Evolutionary conservation across 1,140 invertebrate genomes (phyloP).

Genomic region (Metaphire vulgaris): DNA sequence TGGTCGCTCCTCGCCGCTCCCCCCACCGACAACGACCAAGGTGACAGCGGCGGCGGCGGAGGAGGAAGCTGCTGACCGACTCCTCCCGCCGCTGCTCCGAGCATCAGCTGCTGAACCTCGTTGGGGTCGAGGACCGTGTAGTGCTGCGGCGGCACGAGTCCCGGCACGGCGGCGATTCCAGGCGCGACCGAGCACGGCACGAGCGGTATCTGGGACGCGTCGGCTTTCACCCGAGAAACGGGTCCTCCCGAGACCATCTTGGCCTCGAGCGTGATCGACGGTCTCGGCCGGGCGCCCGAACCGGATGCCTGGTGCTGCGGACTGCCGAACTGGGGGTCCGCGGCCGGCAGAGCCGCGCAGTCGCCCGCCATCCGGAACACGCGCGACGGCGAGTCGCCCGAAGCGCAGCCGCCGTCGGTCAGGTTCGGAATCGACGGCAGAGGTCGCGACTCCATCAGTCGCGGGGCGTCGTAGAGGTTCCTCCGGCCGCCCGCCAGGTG

Average conservation of each 20-base stretch:
- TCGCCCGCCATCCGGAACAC: background rate
- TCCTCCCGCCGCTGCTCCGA: background rate
- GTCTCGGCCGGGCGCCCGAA: background rate
- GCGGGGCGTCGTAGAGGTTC: conserved; percentile 22
- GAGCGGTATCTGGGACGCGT: background rate
- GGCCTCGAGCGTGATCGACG: background rate
- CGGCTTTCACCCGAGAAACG: background rate
- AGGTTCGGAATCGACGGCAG: conserved; percentile 28
- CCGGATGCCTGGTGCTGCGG: background rate
- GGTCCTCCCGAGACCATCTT: background rate
- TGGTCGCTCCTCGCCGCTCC: too few species aligned
- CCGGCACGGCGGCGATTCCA: background rate
- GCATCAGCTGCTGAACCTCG: background rate
- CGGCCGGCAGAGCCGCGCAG: too few species aligned
- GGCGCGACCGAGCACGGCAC: background rate
- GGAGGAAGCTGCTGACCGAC: background rate
- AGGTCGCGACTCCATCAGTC: conserved; percentile 17
- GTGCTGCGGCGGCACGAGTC: conserved; percentile 4
- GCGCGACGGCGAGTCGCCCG: background rate
- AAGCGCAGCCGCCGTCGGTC: background rate
- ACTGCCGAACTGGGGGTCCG: background rate
- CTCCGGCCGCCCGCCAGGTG: conserved; percentile 16
- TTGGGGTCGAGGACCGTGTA: conserved; percentile 19
- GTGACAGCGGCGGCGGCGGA: background rate
- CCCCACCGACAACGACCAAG: background rate